These are phyloP conservation scores for Lutjanus argentimaculatus DNA, from an alignment of 2,797 vertebrate species.

Conservation along the genomic window DNA sequence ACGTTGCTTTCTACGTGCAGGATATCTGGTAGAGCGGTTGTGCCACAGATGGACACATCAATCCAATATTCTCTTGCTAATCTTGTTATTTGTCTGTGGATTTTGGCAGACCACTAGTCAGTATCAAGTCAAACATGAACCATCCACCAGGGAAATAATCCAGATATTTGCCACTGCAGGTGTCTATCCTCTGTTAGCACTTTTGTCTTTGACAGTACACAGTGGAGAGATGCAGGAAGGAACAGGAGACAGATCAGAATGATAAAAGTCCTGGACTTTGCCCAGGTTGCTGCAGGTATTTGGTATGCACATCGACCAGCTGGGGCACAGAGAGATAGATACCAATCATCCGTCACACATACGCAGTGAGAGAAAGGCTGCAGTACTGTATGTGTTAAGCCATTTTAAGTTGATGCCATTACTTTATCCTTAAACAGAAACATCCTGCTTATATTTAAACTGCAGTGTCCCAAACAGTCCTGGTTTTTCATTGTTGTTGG, in stretches of 20 bases:
- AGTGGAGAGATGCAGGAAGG: constrained; percentile 30
- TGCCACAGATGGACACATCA: not conserved
- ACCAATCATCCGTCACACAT: constrained; percentile 51
- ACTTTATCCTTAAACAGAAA: constrained; percentile 17
- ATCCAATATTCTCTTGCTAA: constrained; percentile 17
- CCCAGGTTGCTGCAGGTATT: constrained; percentile 48
- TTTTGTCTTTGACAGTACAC: constrained; percentile 36
- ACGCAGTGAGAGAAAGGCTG: constrained; percentile 15
- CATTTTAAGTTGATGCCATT: constrained; percentile 38
- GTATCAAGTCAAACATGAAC: constrained; percentile 48
- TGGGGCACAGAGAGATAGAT: constrained; percentile 51
- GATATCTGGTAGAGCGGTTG: not conserved
- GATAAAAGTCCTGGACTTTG: constrained; percentile 44
- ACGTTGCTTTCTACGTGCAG: too few species aligned
- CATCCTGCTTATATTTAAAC: constrained; percentile 14
- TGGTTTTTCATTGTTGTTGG: constrained; percentile 14
- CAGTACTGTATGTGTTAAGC: constrained; percentile 22
- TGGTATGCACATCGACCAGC: constrained; percentile 55
- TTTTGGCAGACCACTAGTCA: constrained; percentile 21
- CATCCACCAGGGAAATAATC: constrained; percentile 47
- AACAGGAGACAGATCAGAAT: constrained; percentile 30
- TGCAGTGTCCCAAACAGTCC: not conserved
- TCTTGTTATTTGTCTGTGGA: constrained; percentile 29
- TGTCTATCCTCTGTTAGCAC: constrained; percentile 29
- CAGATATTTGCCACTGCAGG: constrained; percentile 43